Evolutionary conservation across 2,888 invertebrate species (phyloP).

Genomic region (Ichneumoninae sp.): DNA sequence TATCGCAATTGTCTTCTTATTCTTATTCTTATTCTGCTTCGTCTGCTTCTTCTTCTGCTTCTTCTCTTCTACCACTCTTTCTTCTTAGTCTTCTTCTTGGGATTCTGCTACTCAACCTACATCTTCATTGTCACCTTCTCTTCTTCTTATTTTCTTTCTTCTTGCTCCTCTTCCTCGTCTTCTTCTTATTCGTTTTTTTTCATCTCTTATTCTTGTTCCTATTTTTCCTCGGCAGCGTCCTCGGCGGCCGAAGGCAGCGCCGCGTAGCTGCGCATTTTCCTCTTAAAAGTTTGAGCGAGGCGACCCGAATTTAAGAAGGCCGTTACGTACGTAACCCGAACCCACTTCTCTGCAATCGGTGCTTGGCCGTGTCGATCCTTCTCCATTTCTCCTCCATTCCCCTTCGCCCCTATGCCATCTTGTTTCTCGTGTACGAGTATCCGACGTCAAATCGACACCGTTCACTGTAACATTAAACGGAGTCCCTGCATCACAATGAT

Average conservation of each 20-base stretch:
- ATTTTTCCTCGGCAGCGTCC: background rate
- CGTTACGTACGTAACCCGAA: slow-evolving; percentile 77
- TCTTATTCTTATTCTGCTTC: slow-evolving; percentile 26
- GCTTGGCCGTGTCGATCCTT: slow-evolving; percentile 40
- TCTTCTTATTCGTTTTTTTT: background rate
- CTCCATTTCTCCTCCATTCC: slow-evolving; percentile 18
- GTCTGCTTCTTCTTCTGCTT: slow-evolving; percentile 41
- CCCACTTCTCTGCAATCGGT: slow-evolving; percentile 70
- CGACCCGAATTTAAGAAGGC: slow-evolving; percentile 77
- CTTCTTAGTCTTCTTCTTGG: background rate
- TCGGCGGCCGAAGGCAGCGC: slow-evolving; percentile 6
- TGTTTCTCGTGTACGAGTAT: background rate
- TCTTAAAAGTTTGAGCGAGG: slow-evolving; percentile 39
- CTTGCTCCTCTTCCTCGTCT: slow-evolving; percentile 5
- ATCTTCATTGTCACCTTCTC: slow-evolving; percentile 9
- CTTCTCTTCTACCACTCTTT: slow-evolving; percentile 9
- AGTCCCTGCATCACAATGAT: background rate
- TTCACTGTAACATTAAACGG: background rate
- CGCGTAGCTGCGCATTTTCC: slow-evolving; percentile 29
- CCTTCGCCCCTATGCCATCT: background rate
- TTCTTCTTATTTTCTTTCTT: background rate
- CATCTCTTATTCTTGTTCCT: background rate
- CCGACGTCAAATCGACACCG: slow-evolving; percentile 30
- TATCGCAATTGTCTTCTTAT: slow-evolving; percentile 75
- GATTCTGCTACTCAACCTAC: background rate